phyloP scores from a whole-genome alignment of 2,888 invertebrate species.

The Eurytoma adleriae region DNA sequence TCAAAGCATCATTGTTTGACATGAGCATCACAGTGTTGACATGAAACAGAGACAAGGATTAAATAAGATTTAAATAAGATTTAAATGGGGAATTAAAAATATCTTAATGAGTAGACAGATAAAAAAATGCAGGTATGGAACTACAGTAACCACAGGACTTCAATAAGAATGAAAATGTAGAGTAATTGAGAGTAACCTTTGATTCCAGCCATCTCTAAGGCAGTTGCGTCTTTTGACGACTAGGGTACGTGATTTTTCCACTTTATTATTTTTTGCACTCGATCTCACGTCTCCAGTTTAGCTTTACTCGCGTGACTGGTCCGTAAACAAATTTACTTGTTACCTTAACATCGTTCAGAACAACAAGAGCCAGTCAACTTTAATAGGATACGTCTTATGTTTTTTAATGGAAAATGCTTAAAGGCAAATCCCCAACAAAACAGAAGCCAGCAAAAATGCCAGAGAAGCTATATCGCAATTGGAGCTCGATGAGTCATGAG shows the following conservation, averaged over 20 bases:
- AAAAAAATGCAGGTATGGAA: neutral
- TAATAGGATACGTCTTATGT: neutral
- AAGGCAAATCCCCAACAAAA: too few relatives aligned
- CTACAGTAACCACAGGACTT: too few relatives aligned
- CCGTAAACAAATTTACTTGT: constrained; percentile 49
- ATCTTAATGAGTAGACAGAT: neutral
- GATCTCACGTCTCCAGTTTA: constrained; percentile 27
- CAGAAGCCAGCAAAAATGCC: too few relatives aligned
- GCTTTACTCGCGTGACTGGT: neutral
- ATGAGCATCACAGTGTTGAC: constrained; percentile 21
- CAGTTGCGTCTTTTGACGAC: constrained; percentile 23
- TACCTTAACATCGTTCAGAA: constrained; percentile 14
- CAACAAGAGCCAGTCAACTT: neutral
- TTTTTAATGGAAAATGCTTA: too few relatives aligned
- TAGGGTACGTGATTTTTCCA: constrained; percentile 28
- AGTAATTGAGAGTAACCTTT: constrained; percentile 69
- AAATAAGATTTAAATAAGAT: neutral
- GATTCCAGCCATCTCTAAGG: constrained; percentile 71
- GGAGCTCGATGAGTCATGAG: too few relatives aligned
- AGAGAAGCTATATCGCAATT: too few relatives aligned
- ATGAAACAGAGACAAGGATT: constrained; percentile 66
- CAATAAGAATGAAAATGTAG: too few relatives aligned
- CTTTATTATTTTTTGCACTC: constrained; percentile 7
- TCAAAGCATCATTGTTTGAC: constrained; percentile 11
- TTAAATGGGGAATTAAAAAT: neutral